Evolutionary conservation across 2,888 invertebrate species (phyloP).

Genomic region (Colletes collaris): DNA sequence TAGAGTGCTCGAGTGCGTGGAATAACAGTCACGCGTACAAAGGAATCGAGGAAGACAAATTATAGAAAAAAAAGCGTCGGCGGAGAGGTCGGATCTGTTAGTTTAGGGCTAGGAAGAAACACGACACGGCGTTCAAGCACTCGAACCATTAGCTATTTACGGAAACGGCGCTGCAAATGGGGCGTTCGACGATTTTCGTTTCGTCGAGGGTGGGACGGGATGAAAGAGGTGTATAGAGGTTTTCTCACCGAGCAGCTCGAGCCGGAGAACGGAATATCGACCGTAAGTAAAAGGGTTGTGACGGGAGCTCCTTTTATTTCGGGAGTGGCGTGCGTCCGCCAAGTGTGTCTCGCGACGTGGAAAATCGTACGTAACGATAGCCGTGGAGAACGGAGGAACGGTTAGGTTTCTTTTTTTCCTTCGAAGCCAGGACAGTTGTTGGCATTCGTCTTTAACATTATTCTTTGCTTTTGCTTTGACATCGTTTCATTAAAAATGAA

Average conservation of each 20-base stretch:
- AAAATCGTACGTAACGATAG: slow-evolving; percentile 67
- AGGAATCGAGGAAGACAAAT: slow-evolving; percentile 46
- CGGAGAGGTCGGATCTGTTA: slow-evolving; percentile 47
- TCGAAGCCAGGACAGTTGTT: slow-evolving; percentile 45
- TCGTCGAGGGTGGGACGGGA: slow-evolving; percentile 34
- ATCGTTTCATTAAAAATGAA: too few species aligned
- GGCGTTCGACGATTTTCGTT: slow-evolving; percentile 72
- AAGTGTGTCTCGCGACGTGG: slow-evolving; percentile 54
- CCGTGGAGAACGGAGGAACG: slow-evolving; percentile 36
- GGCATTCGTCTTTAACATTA: too few species aligned
- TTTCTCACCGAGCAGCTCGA: slow-evolving; percentile 9
- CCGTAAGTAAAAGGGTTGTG: slow-evolving; percentile 52
- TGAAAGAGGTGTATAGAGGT: slow-evolving; percentile 50
- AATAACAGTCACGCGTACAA: slow-evolving; percentile 46
- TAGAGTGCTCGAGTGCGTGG: slow-evolving; percentile 49
- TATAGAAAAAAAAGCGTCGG: slow-evolving; percentile 40
- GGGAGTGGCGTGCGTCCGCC: slow-evolving; percentile 48
- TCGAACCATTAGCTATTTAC: slow-evolving; percentile 82
- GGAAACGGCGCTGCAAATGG: slow-evolving; percentile 80
- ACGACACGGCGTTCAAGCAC: slow-evolving; percentile 76
- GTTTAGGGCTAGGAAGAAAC: slow-evolving; percentile 71
- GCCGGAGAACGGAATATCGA: slow-evolving; percentile 45
- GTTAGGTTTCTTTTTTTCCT: slow-evolving; percentile 26
- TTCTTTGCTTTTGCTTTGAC: too few species aligned
- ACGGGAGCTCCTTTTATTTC: slow-evolving; percentile 63